These are phyloP conservation scores for Coccyzus lansbergi DNA, from an alignment of 2,797 vertebrate species.

Conservation along the genomic window DNA sequence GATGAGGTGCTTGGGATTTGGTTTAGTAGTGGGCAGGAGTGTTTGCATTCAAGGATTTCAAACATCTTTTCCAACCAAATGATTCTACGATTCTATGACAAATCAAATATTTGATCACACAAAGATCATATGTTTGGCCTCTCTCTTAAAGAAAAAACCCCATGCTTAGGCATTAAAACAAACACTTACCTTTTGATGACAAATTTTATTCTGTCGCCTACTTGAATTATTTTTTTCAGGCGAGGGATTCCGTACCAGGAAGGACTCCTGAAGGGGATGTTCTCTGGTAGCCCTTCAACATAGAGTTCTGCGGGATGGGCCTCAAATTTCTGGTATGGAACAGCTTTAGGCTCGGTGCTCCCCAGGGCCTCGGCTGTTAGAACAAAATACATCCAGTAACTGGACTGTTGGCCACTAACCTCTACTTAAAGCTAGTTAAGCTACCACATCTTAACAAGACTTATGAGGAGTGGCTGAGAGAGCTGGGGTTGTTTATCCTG, in stretches of 20 bases:
- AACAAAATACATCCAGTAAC: neutral
- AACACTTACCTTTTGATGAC: slow-evolving; percentile 80
- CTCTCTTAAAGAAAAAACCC: neutral
- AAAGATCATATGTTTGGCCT: neutral
- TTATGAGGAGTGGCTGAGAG: too few species aligned
- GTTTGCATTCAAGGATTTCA: too few species aligned
- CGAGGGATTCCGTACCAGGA: slow-evolving; percentile 84
- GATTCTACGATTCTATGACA: too few species aligned
- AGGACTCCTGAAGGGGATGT: slow-evolving; percentile 80
- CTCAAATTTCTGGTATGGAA: slow-evolving; percentile 84
- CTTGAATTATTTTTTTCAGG: slow-evolving; percentile 82
- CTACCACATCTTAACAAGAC: neutral
- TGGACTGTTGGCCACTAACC: neutral
- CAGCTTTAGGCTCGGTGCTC: slow-evolving; percentile 76
- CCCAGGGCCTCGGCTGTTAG: slow-evolving; percentile 79
- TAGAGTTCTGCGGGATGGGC: slow-evolving; percentile 79
- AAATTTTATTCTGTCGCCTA: slow-evolving; percentile 78
- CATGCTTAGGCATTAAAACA: neutral
- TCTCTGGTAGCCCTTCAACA: slow-evolving; percentile 82
- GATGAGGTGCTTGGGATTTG: too few species aligned
- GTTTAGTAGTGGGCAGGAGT: too few species aligned
- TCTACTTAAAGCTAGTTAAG: neutral
- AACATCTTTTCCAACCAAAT: too few species aligned
- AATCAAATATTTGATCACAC: neutral
- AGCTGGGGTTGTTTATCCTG: too few species aligned